A percentile compares a stretch with the other conserved stretches of the same genome.
These are phyloP conservation scores for Cordilura impudica DNA, from an alignment of 2,888 invertebrate genomes.

Conservation along the genomic window DNA sequence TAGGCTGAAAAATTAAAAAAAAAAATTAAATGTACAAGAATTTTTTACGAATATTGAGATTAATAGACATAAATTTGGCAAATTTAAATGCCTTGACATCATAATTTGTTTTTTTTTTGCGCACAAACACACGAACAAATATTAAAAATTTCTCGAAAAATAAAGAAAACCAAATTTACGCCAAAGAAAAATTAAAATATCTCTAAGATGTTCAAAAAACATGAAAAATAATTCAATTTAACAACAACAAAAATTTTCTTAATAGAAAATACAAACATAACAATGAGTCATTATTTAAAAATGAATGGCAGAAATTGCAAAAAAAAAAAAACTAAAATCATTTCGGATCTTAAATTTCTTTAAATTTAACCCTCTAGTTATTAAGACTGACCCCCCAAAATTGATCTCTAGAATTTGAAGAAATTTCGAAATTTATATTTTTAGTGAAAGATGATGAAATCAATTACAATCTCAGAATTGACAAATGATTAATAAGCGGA, in stretches of 20 bases:
- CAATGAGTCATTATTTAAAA: constrained; percentile 49
- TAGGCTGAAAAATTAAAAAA: constrained; percentile 30
- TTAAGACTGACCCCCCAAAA: too few relatives aligned
- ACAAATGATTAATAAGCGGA: too few relatives aligned
- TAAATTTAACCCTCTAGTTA: neutral
- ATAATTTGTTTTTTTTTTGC: constrained; percentile 7
- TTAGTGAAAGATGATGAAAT: too few relatives aligned
- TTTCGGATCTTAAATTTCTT: neutral
- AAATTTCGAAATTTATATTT: too few relatives aligned
- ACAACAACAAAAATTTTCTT: neutral
- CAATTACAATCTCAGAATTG: too few relatives aligned
- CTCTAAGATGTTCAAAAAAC: constrained; percentile 3
- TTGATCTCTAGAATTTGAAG: too few relatives aligned
- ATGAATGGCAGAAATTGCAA: neutral
- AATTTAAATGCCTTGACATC: constrained; percentile 51
- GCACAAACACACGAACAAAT: constrained; percentile 16
- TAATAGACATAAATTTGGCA: constrained; percentile 25
- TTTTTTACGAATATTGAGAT: constrained; percentile 1
- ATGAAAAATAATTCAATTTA: constrained; percentile 30
- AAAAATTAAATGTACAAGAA: constrained; percentile 24
- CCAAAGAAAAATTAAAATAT: constrained; percentile 10
- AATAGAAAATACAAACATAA: constrained; percentile 13
- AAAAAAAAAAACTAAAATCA: constrained; percentile 6
- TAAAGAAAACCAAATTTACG: constrained; percentile 6
- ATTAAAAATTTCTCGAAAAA: constrained; percentile 33